Conservation (phyloP, 2,113 vertebrate species). For the Campylorhamphus procurvoides region DNA sequence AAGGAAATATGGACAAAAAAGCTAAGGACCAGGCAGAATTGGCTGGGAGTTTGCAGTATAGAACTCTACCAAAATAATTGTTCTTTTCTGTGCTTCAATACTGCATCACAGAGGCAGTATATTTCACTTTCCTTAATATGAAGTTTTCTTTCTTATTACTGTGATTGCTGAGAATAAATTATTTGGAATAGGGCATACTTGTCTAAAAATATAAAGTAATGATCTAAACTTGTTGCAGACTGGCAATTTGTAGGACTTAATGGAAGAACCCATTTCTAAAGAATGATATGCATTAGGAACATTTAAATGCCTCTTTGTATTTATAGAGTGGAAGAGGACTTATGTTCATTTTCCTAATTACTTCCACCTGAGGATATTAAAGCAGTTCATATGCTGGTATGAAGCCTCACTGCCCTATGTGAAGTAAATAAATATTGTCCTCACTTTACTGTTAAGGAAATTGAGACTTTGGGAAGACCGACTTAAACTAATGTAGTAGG, state of each 20-base stretch:
- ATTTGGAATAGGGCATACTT: background rate
- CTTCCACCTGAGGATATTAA: background rate
- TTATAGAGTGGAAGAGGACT: background rate
- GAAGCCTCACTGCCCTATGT: background rate
- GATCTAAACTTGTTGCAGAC: background rate
- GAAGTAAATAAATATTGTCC: background rate
- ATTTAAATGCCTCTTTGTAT: background rate
- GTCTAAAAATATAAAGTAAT: background rate
- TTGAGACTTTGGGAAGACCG: background rate
- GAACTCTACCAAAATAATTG: background rate
- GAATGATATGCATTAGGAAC: background rate
- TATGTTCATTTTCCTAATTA: background rate
- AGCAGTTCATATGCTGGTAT: background rate
- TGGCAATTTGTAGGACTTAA: background rate
- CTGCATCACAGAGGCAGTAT: fast-evolving
- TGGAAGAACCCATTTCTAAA: background rate
- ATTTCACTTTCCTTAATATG: background rate
- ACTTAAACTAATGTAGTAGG: background rate
- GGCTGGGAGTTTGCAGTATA: background rate
- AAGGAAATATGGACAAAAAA: background rate
- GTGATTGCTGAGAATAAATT: background rate
- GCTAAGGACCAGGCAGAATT: background rate
- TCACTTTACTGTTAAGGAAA: background rate
- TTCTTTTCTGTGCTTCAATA: background rate
- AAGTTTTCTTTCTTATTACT: background rate